Evolutionary conservation across 2,113 vertebrate genomes (phyloP), one percentile per base, ranked within the genome.

Genomic region (Nesogale talazaci): DNA sequence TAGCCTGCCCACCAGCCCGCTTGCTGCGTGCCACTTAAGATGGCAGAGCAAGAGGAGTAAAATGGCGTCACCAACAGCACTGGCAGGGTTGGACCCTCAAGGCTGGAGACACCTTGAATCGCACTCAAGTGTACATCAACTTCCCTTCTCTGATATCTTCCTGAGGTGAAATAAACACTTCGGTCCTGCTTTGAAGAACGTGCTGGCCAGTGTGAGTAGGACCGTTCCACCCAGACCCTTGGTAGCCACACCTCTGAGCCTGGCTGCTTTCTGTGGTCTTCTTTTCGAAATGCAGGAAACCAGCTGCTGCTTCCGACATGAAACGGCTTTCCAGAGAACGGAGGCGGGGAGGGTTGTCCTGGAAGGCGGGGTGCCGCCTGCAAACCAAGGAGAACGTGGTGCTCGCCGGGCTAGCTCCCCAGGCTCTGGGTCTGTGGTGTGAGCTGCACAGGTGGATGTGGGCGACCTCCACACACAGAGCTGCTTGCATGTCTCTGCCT

Each of bases 31-130:
- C 61, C 90, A 93, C 96, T 98, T 98, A 97, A 98, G 97, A 98
- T 98, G 98, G 97, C 98, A 98, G 98, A 61, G 75, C 97, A 89
- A 95, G 88, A 93, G 86, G 81, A 81, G 97, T 95, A 97, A 98
- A 97, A 98, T 98, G 98, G 98, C 97, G 97, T 97, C 98, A 91
- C 87, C 85, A 83, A 79, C 93, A 96, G 75, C 94, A 89, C 94
- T 69, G 94, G 90, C 82, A 0, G 1, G 90, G 87, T 90, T 85
- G 0, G 1, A 80, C 97, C 40, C 25, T 93, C 16, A 36, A 52
- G 46, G 65, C 42, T 23, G 83, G 56, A 89, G 88, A 82, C 57
- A 15, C 46, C 86, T 81, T 57, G 52, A 38, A 76, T 36, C 59
- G 42, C 72, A 34, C 57, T 75, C 76, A 77, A 75, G 19, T 92